Conservation (phyloP, 2,113 vertebrate genomes). For the Panthera uncia region DNA sequence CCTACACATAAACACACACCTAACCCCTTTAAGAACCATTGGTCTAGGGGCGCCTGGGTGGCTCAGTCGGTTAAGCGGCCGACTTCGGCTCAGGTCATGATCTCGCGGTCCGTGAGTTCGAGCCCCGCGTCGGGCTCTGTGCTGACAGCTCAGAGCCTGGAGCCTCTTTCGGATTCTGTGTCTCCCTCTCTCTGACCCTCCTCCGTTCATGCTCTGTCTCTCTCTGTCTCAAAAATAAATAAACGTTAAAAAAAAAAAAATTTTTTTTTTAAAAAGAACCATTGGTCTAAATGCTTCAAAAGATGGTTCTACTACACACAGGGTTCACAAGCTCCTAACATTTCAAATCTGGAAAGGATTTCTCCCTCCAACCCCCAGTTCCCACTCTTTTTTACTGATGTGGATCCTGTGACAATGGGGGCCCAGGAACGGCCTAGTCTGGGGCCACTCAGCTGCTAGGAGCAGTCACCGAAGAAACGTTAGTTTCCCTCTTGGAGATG, state of each 20-base stretch:
- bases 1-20: not conserved
- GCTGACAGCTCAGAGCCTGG: too few species aligned
- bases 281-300: not conserved
- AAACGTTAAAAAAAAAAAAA: too few species aligned
- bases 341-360: not conserved
- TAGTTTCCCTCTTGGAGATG: not conserved
- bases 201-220: too few species aligned
- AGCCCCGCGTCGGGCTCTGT: too few species aligned
- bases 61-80: too few species aligned
- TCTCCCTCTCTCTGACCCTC: too few species aligned
- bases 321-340: not conserved
- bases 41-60: not conserved
- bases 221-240: too few species aligned
- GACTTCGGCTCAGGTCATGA: too few species aligned
- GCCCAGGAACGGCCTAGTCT: not conserved
- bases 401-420: not conserved
- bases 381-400: not conserved
- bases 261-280: not conserved
- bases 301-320: not conserved
- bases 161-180: too few species aligned
- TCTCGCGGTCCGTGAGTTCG: too few species aligned
- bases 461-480: not conserved
- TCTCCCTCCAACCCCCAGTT: too few species aligned
- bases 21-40: not conserved
- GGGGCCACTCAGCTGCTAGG: not conserved